Conservation (phyloP, 2,113 vertebrate species). For the zebrafish (Danio rerio) region GRCz12tu NC_133177.1:42579501-42580000, state of each 20-base stretch:
- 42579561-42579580: constrained; percentile 2
- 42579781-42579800: constrained; percentile 51
- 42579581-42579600: constrained; percentile 5
- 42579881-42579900: constrained; percentile 14
- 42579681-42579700: constrained; percentile 57
- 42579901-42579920: constrained; percentile 48
- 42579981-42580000: not conserved
- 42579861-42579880: constrained; percentile 27
- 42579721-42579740: constrained; percentile 48
- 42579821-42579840: constrained; percentile 37
- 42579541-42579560: constrained; percentile 1
- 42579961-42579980: constrained; percentile 59
- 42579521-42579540: not conserved
- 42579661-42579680: constrained; percentile 51
- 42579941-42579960: constrained; percentile 62
- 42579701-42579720: constrained; percentile 56
- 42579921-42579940: constrained; percentile 59
- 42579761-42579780: constrained; percentile 55
- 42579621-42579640: constrained; percentile 20
- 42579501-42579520: constrained; percentile 41
- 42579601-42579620: constrained; percentile 29
- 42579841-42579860: constrained; percentile 7
- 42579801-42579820: constrained; percentile 45
- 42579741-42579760: constrained; percentile 56
- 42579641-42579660: constrained; percentile 26